A percentile compares a stretch with the other conserved stretches of the same genome.
phyloP scores from a whole-genome alignment of 2,797 vertebrate genomes.

The Emydoidea blandingii region DNA sequence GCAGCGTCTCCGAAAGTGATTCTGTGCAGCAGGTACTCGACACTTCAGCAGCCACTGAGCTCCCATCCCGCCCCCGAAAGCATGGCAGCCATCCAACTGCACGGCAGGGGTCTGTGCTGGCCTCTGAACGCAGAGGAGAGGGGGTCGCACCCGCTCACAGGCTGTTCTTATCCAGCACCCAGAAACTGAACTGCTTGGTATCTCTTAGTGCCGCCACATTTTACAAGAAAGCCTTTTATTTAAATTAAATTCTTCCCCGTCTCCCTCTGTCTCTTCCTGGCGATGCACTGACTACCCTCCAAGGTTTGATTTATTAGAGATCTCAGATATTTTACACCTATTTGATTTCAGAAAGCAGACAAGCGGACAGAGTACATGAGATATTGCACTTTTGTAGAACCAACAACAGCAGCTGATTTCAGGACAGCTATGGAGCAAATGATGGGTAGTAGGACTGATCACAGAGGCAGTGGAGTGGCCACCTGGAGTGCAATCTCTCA shows the following conservation, averaged over 20 bases:
- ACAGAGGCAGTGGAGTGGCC: not conserved
- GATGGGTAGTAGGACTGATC: fast-evolving
- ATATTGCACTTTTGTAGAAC: fast-evolving
- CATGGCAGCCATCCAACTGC: fast-evolving
- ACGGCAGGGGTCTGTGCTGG: fast-evolving
- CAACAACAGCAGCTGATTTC: fast-evolving
- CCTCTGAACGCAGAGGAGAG: fast-evolving
- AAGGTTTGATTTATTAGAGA: not conserved
- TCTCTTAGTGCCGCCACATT: fast-evolving
- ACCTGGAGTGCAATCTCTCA: fast-evolving
- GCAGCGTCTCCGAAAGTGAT: not conserved
- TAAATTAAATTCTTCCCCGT: not conserved
- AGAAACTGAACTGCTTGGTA: fast-evolving
- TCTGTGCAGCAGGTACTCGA: not conserved
- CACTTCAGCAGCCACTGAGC: not conserved
- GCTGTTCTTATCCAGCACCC: fast-evolving
- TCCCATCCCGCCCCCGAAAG: too few relatives aligned
- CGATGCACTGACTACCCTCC: not conserved
- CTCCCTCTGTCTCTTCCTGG: not conserved
- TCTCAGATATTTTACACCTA: fast-evolving
- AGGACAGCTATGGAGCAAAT: fast-evolving
- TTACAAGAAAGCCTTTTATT: not conserved
- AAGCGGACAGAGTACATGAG: fast-evolving
- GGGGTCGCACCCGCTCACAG: fast-evolving
- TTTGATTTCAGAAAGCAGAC: not conserved